Evolutionary conservation across 2,113 vertebrate genomes (phyloP).

Genomic region (Thinocorus orbignyianus): DNA sequence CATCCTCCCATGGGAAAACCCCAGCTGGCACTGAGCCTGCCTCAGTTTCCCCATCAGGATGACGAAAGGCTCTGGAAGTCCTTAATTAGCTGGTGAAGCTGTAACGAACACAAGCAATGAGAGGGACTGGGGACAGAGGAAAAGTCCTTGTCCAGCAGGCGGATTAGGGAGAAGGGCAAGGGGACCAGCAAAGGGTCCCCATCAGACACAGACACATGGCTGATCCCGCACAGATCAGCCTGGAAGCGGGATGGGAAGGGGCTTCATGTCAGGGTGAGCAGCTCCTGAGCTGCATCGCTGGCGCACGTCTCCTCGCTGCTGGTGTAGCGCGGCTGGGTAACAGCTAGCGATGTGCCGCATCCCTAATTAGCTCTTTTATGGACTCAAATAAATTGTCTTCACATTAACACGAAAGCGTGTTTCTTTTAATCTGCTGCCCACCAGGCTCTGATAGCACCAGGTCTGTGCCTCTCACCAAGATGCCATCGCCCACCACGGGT

Average conservation of each 20-base stretch:
- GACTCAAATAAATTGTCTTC: neutral
- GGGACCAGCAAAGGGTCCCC: neutral
- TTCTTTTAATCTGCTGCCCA: neutral
- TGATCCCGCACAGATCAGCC: neutral
- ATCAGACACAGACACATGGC: fast-evolving
- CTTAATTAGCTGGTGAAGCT: neutral
- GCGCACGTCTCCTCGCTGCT: neutral
- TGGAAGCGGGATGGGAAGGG: neutral
- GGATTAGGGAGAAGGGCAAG: fast-evolving
- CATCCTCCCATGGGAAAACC: neutral
- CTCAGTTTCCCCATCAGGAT: neutral
- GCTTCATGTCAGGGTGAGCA: neutral
- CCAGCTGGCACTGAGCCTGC: neutral
- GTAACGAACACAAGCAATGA: neutral
- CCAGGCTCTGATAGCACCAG: neutral
- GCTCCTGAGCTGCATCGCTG: neutral
- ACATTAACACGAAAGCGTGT: fast-evolving
- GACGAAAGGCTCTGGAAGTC: neutral
- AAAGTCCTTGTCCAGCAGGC: neutral
- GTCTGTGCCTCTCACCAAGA: fast-evolving
- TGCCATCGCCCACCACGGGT: fast-evolving
- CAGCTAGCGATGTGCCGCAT: neutral
- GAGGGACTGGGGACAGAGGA: neutral
- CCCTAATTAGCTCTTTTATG: neutral
- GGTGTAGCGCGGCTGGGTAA: neutral